These are phyloP conservation scores for Nineta flava DNA, from an alignment of 2,888 invertebrate genomes.

Conservation along the genomic window DNA sequence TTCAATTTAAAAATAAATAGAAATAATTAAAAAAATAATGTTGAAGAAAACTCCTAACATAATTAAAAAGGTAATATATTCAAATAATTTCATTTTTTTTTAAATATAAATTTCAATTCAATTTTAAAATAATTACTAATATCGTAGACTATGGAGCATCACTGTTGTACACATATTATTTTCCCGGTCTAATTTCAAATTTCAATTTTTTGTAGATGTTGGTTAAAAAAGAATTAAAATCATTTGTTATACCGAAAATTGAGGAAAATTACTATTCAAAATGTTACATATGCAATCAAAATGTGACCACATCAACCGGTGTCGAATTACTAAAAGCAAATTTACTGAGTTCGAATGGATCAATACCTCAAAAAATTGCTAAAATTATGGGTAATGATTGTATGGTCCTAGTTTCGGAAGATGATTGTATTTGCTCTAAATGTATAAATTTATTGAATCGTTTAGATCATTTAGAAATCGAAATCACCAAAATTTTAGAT, in stretches of 20 bases:
- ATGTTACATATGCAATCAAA: background rate
- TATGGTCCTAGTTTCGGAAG: conserved; percentile 29
- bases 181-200: no score
- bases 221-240: background rate
- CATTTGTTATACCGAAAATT: background rate
- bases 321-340: conserved; percentile 24
- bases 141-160: no score
- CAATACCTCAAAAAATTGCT: conserved; percentile 32
- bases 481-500: conserved; percentile 25
- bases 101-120: no score
- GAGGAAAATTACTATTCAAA: background rate
- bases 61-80: no score
- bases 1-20: no score
- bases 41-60: no score
- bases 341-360: conserved; percentile 28
- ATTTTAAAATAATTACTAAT: no score
- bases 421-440: conserved; percentile 29
- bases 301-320: conserved; percentile 8
- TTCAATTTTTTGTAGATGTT: background rate
- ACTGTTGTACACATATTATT: no score
- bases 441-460: conserved; percentile 30
- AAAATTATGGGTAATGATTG: conserved; percentile 31
- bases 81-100: no score
- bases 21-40: no score
- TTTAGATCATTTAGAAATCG: conserved; percentile 30